A percentile compares a stretch with the other conserved stretches of the same genome.
These are phyloP conservation scores for Turdus rufiventris DNA, from an alignment of 2,113 vertebrate genomes.

Conservation along the genomic window DNA sequence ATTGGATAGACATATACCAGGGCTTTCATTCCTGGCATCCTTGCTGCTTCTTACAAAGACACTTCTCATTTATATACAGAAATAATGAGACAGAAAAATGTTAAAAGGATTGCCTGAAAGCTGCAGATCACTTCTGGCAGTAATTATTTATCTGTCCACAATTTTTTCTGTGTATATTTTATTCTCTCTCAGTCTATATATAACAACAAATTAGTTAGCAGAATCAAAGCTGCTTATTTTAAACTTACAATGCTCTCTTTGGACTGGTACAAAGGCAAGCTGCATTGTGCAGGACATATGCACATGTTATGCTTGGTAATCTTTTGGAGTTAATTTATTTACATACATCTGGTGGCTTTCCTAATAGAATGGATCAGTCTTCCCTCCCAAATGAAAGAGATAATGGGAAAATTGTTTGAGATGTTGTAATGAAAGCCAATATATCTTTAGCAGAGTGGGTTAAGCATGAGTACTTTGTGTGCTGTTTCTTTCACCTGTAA, in stretches of 20 bases:
- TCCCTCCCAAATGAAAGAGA: not conserved
- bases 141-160: slow-evolving; percentile 17
- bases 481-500: not conserved
- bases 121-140: not conserved
- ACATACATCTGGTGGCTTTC: not conserved
- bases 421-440: not conserved
- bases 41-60: not conserved
- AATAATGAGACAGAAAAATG: slow-evolving; percentile 18
- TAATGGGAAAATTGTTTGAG: not conserved
- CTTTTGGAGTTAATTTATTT: slow-evolving; percentile 6
- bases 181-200: not conserved
- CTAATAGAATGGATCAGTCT: not conserved
- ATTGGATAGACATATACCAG: not conserved
- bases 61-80: slow-evolving; percentile 39
- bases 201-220: slow-evolving; percentile 12
- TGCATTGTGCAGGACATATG: not conserved
- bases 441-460: not conserved
- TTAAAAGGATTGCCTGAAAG: not conserved
- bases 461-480: not conserved
- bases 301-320: not conserved
- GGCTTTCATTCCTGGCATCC: not conserved
- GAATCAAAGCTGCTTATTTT: slow-evolving; percentile 14
- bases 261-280: not conserved
- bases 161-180: slow-evolving; percentile 7
- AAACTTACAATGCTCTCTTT: not conserved